Evolutionary conservation across 2,113 vertebrate genomes (phyloP), one percentile per base, ranked within the genome.

Genomic region (Hydropotes inermis): DNA sequence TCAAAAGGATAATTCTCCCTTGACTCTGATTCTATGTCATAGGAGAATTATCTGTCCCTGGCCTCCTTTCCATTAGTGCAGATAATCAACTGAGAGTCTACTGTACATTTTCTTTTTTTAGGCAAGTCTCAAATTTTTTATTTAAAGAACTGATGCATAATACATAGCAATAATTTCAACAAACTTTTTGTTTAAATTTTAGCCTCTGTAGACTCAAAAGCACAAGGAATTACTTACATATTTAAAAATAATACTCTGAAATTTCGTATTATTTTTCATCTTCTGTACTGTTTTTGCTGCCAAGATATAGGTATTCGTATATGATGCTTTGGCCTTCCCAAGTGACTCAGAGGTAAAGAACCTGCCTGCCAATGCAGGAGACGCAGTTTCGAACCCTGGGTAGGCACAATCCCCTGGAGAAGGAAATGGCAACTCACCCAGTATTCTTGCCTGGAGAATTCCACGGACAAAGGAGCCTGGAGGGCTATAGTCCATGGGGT

Each of bases 111-210:
- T 74, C 36, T 14, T 43, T 43, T 74, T 76, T 83, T 67, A 54
- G 76, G 61, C 19, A 94, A 60, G 70, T 76, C 54, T 96, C n/a
- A 95, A 55, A 78, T 45, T 90, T 88, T 57, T 47, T 70, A 70
- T 70, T 96, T 47, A 54, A 39, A 96, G 5, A 88, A 94, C 85
- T 87, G 16, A 58, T 93, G 3, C 15, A 36, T 70, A 91, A 39
- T 83, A 43, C 87, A 82, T 50, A 36, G 33, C 27, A 93, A 47
- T 86, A 64, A 78, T 78, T 60, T 95, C 28, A 87, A 78, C 8
- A 43, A 64, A 4, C 11, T 55, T 95, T 94, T 92, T 39, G 83
- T 92, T 89, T 92, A 64, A 57, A 92, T 83, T 70, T 96, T 97
- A 76, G 55, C 45, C 33, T 87, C 61, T 58, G 16, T 45, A 55